A percentile compares a stretch with the other conserved stretches of the same genome.
Evolutionary conservation across 2,797 vertebrate genomes (phyloP).

Genomic region (Spinus pinus): DNA sequence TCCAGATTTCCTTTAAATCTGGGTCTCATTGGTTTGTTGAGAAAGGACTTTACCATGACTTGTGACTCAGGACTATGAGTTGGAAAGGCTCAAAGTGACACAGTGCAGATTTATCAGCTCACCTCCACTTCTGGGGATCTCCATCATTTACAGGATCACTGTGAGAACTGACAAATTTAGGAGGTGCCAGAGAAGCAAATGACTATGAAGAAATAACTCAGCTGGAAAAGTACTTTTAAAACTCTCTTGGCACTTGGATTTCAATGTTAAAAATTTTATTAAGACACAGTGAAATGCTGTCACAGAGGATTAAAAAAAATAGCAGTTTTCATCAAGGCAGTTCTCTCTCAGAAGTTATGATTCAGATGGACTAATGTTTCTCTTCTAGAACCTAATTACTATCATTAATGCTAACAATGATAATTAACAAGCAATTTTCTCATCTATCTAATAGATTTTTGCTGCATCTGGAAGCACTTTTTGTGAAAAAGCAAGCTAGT

Average conservation of each 20-base stretch:
- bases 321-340: not conserved
- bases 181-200: not conserved
- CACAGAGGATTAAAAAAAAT: conserved; percentile 12
- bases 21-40: not conserved
- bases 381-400: not conserved
- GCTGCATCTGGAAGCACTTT: not conserved
- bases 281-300: not conserved
- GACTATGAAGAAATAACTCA: not conserved
- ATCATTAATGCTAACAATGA: not conserved
- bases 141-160: not conserved
- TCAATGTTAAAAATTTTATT: not conserved
- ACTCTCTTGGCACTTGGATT: not conserved
- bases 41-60: not conserved
- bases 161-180: not conserved
- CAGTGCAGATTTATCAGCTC: not conserved
- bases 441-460: not conserved
- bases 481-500: not conserved
- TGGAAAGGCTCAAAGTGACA: not conserved
- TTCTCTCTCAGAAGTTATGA: not conserved
- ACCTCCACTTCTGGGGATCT: not conserved
- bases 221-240: not conserved
- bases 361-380: not conserved
- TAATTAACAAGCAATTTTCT: not conserved
- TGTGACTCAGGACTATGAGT: not conserved
- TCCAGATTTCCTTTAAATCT: not conserved